Evolutionary conservation across 2,888 invertebrate species (phyloP).

Genomic region (Pantelozetes paolii): DNA sequence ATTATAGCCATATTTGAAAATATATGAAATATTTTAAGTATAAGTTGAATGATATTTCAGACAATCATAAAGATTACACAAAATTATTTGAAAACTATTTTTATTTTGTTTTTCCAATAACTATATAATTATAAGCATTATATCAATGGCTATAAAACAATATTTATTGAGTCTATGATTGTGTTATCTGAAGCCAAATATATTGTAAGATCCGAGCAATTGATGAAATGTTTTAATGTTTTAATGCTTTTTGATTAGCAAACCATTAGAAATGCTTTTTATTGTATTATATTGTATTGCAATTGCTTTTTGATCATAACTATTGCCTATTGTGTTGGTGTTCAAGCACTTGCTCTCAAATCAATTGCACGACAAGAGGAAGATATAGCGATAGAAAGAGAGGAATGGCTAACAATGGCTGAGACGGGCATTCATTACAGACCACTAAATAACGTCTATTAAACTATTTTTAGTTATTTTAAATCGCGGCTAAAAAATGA

Average conservation of each 20-base stretch:
- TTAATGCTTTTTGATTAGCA: conserved; percentile 17
- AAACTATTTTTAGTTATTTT: conserved; percentile 23
- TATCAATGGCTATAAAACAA: conserved; percentile 12
- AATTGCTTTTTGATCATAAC: background rate
- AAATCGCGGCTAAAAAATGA: conserved; percentile 18
- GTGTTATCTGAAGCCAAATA: conserved; percentile 30
- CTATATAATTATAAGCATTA: conserved; percentile 13
- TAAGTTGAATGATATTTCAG: background rate
- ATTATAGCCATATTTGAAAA: background rate
- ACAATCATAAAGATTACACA: conserved; percentile 21
- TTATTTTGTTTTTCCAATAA: conserved; percentile 26
- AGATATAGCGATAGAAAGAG: conserved; percentile 21
- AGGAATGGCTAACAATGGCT: conserved; percentile 24
- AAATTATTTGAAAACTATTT: conserved; percentile 2
- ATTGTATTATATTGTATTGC: conserved; percentile 3
- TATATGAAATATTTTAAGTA: background rate
- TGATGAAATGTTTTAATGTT: conserved; percentile 4
- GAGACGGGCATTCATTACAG: background rate
- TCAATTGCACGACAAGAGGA: conserved; percentile 35
- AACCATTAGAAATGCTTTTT: conserved; percentile 5
- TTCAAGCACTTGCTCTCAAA: conserved; percentile 23
- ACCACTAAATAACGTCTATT: conserved; percentile 28
- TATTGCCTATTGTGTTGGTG: conserved; percentile 22
- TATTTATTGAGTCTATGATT: conserved; percentile 29
- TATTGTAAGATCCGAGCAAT: conserved; percentile 13